A percentile compares a stretch with the other conserved stretches of the same genome.
Conservation (phyloP, 2,797 vertebrate genomes). For the Catostomus latipinnis region DNA sequence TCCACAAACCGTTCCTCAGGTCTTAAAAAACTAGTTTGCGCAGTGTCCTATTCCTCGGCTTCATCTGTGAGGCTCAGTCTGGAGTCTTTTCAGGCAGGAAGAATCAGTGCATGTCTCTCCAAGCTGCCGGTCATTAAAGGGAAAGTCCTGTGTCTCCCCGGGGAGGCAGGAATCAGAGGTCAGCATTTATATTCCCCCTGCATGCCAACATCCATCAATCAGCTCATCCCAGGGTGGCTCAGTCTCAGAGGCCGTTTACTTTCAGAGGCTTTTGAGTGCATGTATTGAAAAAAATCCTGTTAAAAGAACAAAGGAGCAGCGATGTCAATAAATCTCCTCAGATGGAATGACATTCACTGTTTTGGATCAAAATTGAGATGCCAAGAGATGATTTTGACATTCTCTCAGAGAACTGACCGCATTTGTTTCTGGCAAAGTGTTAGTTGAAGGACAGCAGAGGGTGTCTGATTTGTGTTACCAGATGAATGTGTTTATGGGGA, state of each 20-base stretch:
- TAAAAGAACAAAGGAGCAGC: conserved; percentile 68
- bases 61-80: conserved; percentile 31
- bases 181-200: conserved; percentile 72
- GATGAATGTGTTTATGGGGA: conserved; percentile 7
- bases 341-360: conserved; percentile 69
- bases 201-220: conserved; percentile 74
- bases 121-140: conserved; percentile 68
- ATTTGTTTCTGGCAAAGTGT: conserved; percentile 16
- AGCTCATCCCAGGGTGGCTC: conserved; percentile 66
- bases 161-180: conserved; percentile 68
- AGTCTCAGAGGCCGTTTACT: conserved; percentile 60
- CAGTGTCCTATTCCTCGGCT: conserved; percentile 1
- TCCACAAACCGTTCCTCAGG: not conserved
- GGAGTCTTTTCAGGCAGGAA: conserved; percentile 32
- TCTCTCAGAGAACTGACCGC: conserved; percentile 14
- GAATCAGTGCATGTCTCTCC: conserved; percentile 47
- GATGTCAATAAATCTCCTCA: conserved; percentile 68
- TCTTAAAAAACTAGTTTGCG: not conserved
- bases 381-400: conserved; percentile 64
- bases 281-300: conserved; percentile 67
- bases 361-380: conserved; percentile 63
- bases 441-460: conserved; percentile 15
- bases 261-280: conserved; percentile 55
- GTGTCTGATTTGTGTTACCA: conserved; percentile 18
- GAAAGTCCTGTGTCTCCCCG: conserved; percentile 66